These are phyloP conservation scores for Hiodon tergisus DNA, from an alignment of 2,113 vertebrate genomes.

Conservation along the genomic window DNA sequence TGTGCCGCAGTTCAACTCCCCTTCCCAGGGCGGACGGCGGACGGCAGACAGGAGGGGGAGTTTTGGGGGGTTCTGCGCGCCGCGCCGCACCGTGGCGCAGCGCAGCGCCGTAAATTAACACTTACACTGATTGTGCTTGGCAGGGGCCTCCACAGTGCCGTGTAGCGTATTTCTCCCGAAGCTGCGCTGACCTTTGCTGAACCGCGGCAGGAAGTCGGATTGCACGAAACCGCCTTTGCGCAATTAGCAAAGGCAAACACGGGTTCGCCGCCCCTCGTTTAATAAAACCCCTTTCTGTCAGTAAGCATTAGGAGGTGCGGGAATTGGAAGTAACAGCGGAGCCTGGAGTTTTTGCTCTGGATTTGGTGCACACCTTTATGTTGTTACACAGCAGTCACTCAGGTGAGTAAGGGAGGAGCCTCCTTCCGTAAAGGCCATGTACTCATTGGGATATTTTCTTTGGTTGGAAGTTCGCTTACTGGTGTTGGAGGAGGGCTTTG, in stretches of 20 bases:
- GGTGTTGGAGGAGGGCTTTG: too few relatives aligned
- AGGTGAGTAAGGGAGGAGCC: too few relatives aligned
- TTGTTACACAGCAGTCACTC: too few relatives aligned
- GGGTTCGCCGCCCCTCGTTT: background rate
- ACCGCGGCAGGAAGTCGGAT: slow-evolving; percentile 15
- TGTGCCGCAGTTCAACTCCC: background rate
- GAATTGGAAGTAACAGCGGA: background rate
- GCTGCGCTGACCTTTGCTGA: slow-evolving; percentile 4
- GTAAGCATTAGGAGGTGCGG: background rate
- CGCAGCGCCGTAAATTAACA: slow-evolving; percentile 18
- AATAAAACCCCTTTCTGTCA: background rate
- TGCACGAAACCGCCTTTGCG: background rate
- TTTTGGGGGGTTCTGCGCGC: background rate
- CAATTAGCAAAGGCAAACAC: slow-evolving; percentile 28
- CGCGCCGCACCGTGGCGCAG: too few relatives aligned
- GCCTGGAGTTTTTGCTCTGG: background rate
- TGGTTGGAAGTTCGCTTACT: too few relatives aligned
- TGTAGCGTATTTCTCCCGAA: background rate
- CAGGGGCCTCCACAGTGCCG: slow-evolving; percentile 27
- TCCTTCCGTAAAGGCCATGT: too few relatives aligned
- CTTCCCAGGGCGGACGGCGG: background rate
- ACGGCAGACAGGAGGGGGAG: background rate
- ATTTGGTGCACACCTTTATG: background rate
- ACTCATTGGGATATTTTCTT: too few relatives aligned
- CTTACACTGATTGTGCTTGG: slow-evolving; percentile 10